Evolutionary conservation across 2,888 invertebrate genomes (phyloP), one percentile per base, ranked within the genome.

Genomic region (Spodoptera picta): DNA sequence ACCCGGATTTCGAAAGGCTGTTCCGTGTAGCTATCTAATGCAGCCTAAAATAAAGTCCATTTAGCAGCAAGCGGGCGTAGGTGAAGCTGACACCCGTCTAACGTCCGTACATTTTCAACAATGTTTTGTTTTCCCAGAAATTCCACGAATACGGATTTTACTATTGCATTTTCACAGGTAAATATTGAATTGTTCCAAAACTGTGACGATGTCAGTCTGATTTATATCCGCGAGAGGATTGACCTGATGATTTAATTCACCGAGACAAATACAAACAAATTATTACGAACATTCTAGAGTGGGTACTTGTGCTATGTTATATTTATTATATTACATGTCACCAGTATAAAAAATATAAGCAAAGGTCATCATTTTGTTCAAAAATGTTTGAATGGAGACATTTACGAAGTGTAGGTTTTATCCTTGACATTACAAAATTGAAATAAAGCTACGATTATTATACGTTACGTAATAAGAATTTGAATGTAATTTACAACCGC

Each of bases 11-110:
- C 59, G 59, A 75, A 81, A 82, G 79, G 80, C 76, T 78, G 68
- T 79, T 77, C 62, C 70, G 65, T 78, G 74, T 82, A 76, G 75
- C 65, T 69, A 73, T 75, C 81, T 83, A 82, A 83, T 85, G 81
- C 77, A 79, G 72, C 70, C 79, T 80, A 83, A 89, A 90, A 89
- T 89, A 87, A 79, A 83, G 63, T 82, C 81, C 79, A 83, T 86
- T 83, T 83, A 84, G 79, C 75, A 59, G 69, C 53, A 59, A 51
- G 31, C 58, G 63, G 55, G 65, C 52, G 84, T 84, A 73, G 86
- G 84, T 72, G 72, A 72, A 73, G 67, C 77, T 80, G 83, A 82
- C 81, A 81, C 74, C 73, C 68, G 74, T 67, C 67, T 67, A 65
- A 64, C 76, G 79, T 81, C 78, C 75, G 77, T 68, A 80, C 70